A percentile compares a stretch with the other conserved stretches of the same genome.
phyloP scores from a whole-genome alignment of 2,113 vertebrate genomes.

The Crocuta crocuta region DNA sequence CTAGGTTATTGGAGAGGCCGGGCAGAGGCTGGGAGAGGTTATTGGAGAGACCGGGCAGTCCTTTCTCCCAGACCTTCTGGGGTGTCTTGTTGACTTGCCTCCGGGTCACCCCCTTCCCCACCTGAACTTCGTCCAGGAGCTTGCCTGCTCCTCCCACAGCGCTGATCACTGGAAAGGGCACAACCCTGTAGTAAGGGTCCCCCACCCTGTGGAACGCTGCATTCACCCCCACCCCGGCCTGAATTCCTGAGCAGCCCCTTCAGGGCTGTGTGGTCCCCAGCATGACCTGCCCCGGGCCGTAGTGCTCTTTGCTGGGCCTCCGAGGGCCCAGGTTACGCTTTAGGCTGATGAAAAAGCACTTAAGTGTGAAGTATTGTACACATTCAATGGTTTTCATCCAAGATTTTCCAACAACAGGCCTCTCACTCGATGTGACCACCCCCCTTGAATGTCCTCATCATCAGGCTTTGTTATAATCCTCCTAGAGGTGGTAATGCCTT shows the following conservation, averaged over 20 bases:
- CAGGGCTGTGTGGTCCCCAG: rapidly evolving
- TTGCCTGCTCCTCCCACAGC: not conserved
- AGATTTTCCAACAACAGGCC: not conserved
- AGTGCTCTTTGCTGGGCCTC: not conserved
- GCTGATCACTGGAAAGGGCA: rapidly evolving
- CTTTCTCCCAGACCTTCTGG: not conserved
- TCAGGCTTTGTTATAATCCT: not conserved
- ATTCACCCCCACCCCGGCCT: not conserved
- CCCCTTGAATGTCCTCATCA: rapidly evolving
- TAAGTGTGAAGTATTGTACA: not conserved
- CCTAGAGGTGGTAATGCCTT: rapidly evolving
- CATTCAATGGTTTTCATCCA: not conserved
- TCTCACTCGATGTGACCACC: not conserved
- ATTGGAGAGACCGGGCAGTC: not conserved
- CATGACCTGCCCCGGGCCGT: not conserved
- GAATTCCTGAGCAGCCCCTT: not conserved
- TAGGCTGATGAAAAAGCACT: not conserved
- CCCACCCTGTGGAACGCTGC: not conserved
- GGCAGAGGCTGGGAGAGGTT: not conserved
- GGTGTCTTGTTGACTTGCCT: not conserved
- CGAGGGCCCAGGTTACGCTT: not conserved
- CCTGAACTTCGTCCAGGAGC: not conserved
- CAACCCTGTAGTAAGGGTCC: rapidly evolving
- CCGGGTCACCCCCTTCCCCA: rapidly evolving
- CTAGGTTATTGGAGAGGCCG: not conserved